Evolutionary conservation across 1,140 invertebrate species (phyloP).

Genomic region (Drosophila novamexicana): DNA sequence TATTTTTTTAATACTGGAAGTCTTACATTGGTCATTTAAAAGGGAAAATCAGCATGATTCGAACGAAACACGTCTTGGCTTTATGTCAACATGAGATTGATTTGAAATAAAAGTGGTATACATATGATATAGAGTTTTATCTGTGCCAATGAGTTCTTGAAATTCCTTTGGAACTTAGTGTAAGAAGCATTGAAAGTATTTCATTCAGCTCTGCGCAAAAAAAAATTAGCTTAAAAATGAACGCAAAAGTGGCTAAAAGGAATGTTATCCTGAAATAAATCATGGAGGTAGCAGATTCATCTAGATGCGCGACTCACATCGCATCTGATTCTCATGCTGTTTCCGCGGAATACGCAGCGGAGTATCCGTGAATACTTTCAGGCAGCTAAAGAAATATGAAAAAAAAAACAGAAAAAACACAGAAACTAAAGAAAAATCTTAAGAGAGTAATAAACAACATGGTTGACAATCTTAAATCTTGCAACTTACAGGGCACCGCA

Average conservation of each 20-base stretch:
- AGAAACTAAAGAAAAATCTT: conserved; percentile 71
- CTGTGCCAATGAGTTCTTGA: background rate
- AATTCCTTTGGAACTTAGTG: background rate
- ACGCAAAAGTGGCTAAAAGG: background rate
- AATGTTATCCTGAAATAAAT: conserved; percentile 50
- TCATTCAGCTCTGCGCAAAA: background rate
- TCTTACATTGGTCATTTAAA: no score
- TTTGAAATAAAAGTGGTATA: no score
- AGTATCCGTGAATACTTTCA: conserved; percentile 29
- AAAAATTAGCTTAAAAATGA: background rate
- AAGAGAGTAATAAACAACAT: conserved; percentile 81
- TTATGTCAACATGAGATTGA: no score
- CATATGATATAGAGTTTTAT: no score
- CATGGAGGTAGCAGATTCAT: conserved; percentile 47
- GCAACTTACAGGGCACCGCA: conserved; percentile 64
- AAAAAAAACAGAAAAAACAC: conserved; percentile 12
- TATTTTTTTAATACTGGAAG: no score
- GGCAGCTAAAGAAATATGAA: conserved; percentile 15
- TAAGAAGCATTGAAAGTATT: background rate
- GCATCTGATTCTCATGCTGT: conserved; percentile 51
- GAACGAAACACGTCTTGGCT: no score
- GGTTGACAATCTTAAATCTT: conserved; percentile 83
- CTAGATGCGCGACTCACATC: conserved; percentile 36
- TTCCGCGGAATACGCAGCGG: conserved; percentile 64
- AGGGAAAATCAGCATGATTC: no score